Conservation (phyloP, 2,888 invertebrate genomes). For the Ceratothoa steindachneri region DNA sequence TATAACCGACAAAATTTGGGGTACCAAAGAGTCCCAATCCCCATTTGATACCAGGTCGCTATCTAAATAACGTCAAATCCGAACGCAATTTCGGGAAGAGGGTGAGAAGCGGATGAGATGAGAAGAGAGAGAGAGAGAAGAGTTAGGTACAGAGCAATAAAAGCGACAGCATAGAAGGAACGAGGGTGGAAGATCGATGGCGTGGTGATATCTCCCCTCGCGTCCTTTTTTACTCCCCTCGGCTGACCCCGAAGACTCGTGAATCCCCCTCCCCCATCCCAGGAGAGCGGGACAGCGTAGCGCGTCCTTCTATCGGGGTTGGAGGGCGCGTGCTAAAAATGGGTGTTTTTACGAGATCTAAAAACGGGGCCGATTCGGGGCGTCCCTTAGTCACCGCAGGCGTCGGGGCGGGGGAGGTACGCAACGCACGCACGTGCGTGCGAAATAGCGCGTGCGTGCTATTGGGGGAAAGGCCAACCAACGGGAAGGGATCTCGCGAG, state of each 20-base stretch:
- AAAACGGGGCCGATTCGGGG: conserved; percentile 4
- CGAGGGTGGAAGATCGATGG: not conserved
- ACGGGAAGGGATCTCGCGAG: not conserved
- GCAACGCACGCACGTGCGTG: not conserved
- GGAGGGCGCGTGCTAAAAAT: conserved; percentile 13
- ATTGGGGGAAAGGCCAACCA: not conserved
- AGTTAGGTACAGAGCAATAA: no score
- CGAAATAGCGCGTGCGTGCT: not conserved
- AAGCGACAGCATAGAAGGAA: no score
- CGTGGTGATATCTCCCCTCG: not conserved
- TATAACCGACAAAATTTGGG: no score
- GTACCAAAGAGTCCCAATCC: no score
- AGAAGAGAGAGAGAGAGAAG: no score
- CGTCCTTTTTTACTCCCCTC: not conserved
- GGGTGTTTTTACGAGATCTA: conserved; percentile 11
- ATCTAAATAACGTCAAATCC: no score
- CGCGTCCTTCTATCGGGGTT: not conserved
- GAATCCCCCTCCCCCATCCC: not conserved
- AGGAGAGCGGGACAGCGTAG: no score
- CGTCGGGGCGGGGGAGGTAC: not conserved
- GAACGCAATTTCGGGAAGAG: no score
- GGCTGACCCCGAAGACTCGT: not conserved
- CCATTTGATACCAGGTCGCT: no score
- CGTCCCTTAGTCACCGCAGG: not conserved
- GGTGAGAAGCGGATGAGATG: no score